Conservation (phyloP, 2,888 invertebrate species). For the Rhagonycha fulva region DNA sequence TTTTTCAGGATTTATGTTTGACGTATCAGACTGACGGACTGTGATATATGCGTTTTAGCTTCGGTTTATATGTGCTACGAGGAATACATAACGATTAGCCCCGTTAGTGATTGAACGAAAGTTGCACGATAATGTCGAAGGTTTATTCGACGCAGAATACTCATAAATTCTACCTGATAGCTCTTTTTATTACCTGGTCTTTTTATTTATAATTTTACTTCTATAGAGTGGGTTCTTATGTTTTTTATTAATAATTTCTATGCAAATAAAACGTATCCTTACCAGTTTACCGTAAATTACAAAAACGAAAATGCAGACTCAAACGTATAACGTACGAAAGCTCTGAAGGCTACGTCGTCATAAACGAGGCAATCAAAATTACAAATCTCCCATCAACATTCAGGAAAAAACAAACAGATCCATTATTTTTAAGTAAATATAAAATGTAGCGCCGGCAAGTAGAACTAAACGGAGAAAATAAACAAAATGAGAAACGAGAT, state of each 20-base stretch:
- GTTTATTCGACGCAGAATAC: constrained; percentile 26
- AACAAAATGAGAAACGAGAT: constrained; percentile 34
- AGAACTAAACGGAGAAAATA: constrained; percentile 23
- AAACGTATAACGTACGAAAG: not conserved
- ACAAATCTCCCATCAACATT: constrained; percentile 27
- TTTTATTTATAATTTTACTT: constrained; percentile 29
- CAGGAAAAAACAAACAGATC: constrained; percentile 20
- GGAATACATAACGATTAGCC: constrained; percentile 35
- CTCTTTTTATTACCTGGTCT: constrained; percentile 31
- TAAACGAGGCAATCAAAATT: constrained; percentile 22
- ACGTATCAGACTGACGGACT: constrained; percentile 32
- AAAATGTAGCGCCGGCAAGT: constrained; percentile 12
- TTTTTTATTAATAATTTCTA: not conserved
- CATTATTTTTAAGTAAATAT: constrained; percentile 18
- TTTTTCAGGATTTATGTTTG: constrained; percentile 33
- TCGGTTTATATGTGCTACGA: constrained; percentile 36
- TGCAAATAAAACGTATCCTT: not conserved
- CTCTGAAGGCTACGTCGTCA: not conserved
- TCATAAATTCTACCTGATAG: constrained; percentile 29
- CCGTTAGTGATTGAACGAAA: constrained; percentile 27
- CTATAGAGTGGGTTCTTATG: not conserved
- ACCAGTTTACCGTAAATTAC: not conserved
- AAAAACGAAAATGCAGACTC: not conserved
- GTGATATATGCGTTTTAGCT: constrained; percentile 34
- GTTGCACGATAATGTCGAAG: constrained; percentile 30